Evolutionary conservation across 64 coral and sea anemone genomes (phyloP).

Genomic region (Stylophora pistillata): DNA sequence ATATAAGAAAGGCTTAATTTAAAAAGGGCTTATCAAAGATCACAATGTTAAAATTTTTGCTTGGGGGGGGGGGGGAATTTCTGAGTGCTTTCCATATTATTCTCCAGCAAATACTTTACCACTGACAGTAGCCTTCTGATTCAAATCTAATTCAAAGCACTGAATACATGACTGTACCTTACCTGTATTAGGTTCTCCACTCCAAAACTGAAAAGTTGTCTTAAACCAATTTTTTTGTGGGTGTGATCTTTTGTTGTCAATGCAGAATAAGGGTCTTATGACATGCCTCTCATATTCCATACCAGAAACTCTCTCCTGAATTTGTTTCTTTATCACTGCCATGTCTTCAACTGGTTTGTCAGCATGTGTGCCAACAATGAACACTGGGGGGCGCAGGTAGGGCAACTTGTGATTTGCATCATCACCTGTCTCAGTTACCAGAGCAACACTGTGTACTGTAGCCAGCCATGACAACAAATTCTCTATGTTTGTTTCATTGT

Average conservation of each 20-base stretch:
- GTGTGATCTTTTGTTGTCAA: slow-evolving; percentile 23
- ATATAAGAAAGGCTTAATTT: too few species aligned
- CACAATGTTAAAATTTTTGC: too few species aligned
- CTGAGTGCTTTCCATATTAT: too few species aligned
- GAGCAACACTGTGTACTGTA: background rate
- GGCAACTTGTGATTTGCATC: background rate
- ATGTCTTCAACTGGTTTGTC: slow-evolving; percentile 7
- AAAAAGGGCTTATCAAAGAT: too few species aligned
- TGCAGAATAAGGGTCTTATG: background rate
- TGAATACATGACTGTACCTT: too few species aligned
- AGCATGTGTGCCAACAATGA: slow-evolving; percentile 26
- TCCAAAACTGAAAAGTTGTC: too few species aligned
- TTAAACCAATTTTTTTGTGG: too few species aligned
- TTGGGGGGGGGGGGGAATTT: too few species aligned
- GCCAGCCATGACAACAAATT: slow-evolving; percentile 37
- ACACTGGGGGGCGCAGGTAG: background rate
- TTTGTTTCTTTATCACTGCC: background rate
- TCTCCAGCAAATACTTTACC: too few species aligned
- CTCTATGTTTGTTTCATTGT: slow-evolving; percentile 37
- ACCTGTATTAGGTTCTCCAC: background rate
- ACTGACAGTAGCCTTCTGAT: too few species aligned
- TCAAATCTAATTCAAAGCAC: too few species aligned
- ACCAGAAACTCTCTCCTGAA: background rate
- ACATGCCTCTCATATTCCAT: slow-evolving; percentile 40
- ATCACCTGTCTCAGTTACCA: background rate